These are phyloP conservation scores for Medauroidea extradentata DNA, from an alignment of 1,140 invertebrate species.

Conservation along the genomic window DNA sequence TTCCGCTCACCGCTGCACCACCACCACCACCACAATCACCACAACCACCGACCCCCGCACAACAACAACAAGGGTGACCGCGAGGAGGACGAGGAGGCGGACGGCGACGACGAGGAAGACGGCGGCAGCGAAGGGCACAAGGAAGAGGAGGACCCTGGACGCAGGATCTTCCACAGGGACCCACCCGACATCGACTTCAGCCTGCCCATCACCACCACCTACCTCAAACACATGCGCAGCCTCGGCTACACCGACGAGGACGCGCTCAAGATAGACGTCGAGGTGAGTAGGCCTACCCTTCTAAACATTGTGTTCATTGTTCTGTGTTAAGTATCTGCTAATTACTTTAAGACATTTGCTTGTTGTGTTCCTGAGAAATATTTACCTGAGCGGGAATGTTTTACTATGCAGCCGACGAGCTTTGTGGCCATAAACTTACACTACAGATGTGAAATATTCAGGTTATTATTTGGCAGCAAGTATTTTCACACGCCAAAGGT, in stretches of 20 bases:
- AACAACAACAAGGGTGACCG: neutral
- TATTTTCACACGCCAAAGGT: too few relatives aligned
- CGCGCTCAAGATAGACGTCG: conserved; percentile 53
- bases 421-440: too few relatives aligned
- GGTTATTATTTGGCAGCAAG: too few relatives aligned
- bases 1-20: neutral
- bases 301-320: too few relatives aligned
- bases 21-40: too few relatives aligned
- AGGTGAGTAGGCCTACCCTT: conserved; percentile 37
- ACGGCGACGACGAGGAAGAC: conserved; percentile 22
- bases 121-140: conserved; percentile 20
- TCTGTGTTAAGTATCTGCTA: too few relatives aligned
- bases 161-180: conserved; percentile 28
- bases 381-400: too few relatives aligned
- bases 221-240: conserved; percentile 73
- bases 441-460: too few relatives aligned
- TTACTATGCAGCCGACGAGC: too few relatives aligned
- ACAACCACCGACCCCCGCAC: too few relatives aligned
- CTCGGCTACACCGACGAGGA: conserved; percentile 57
- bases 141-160: conserved; percentile 30
- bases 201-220: conserved; percentile 80
- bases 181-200: conserved; percentile 64
- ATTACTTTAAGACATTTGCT: too few relatives aligned
- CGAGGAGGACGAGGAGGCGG: conserved; percentile 10
- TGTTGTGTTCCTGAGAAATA: too few relatives aligned